Evolutionary conservation across 2,113 vertebrate genomes (phyloP).

Genomic region (Upupa epops): DNA sequence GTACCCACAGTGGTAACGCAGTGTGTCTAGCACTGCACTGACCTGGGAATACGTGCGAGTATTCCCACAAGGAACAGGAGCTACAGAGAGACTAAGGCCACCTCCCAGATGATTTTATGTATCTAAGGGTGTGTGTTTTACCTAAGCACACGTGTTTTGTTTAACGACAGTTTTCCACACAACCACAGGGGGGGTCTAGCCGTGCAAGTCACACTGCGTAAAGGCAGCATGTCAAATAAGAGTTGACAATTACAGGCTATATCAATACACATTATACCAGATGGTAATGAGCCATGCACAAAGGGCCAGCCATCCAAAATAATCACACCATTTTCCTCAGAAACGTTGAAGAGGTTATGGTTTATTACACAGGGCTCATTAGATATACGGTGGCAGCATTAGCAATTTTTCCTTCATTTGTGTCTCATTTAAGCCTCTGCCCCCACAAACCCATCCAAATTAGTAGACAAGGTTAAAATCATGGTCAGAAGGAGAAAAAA

Average conservation of each 20-base stretch:
- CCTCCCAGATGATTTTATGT: slow-evolving; percentile 28
- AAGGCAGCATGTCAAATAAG: slow-evolving; percentile 94
- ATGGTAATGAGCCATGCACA: slow-evolving; percentile 91
- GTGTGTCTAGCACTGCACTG: neutral
- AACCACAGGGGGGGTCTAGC: slow-evolving; percentile 81
- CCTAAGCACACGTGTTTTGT: slow-evolving; percentile 60
- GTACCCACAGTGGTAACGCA: neutral
- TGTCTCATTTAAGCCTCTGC: slow-evolving; percentile 80
- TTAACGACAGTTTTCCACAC: slow-evolving; percentile 76
- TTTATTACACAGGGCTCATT: slow-evolving; percentile 87
- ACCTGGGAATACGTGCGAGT: neutral
- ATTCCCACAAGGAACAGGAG: neutral
- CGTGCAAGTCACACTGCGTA: slow-evolving; percentile 92
- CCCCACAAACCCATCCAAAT: slow-evolving; percentile 77
- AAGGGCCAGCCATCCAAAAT: slow-evolving; percentile 86
- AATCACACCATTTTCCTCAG: slow-evolving; percentile 84
- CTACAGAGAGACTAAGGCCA: neutral
- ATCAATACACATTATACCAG: slow-evolving; percentile 94
- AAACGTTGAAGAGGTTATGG: slow-evolving; percentile 86
- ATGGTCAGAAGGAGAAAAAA: slow-evolving; percentile 59
- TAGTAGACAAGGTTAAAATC: slow-evolving; percentile 84
- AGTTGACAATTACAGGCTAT: slow-evolving; percentile 93
- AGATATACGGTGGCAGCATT: slow-evolving; percentile 81
- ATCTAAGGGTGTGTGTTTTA: slow-evolving; percentile 50
- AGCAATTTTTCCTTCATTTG: slow-evolving; percentile 83